Evolutionary conservation across 2,113 vertebrate species (phyloP).

Genomic region (Tiliqua scincoides): DNA sequence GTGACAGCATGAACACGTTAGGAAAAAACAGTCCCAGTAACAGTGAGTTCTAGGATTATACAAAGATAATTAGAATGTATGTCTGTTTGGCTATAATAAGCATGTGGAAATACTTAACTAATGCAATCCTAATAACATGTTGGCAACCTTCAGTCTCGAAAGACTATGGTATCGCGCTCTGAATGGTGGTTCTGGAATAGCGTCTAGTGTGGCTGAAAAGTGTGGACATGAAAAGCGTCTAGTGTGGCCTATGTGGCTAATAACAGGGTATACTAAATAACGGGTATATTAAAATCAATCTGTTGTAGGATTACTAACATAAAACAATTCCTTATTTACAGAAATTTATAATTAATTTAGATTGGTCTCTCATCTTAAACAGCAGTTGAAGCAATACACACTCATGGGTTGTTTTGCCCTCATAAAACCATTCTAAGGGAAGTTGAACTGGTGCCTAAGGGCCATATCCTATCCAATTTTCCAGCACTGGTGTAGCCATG

Average conservation of each 20-base stretch:
- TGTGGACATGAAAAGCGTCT: no score
- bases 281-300: not conserved
- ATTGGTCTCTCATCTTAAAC: not conserved
- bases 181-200: no score
- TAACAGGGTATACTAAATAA: not conserved
- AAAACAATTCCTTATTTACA: not conserved
- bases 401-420: not conserved
- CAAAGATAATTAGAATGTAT: not conserved
- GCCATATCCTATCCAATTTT: no score
- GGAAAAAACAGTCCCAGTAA: not conserved
- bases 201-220: no score
- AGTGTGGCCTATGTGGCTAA: no score
- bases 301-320: no score
- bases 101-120: not conserved
- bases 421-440: not conserved
- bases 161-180: no score
- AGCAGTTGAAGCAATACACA: not conserved
- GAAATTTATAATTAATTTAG: not conserved
- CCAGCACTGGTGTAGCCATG: no score
- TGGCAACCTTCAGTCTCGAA: no score
- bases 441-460: not conserved
- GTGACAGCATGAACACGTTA: not conserved
- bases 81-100: not conserved
- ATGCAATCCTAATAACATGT: not conserved
- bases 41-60: not conserved